phyloP scores from a whole-genome alignment of 2,113 vertebrate genomes.

The Aythya baeri region DNA sequence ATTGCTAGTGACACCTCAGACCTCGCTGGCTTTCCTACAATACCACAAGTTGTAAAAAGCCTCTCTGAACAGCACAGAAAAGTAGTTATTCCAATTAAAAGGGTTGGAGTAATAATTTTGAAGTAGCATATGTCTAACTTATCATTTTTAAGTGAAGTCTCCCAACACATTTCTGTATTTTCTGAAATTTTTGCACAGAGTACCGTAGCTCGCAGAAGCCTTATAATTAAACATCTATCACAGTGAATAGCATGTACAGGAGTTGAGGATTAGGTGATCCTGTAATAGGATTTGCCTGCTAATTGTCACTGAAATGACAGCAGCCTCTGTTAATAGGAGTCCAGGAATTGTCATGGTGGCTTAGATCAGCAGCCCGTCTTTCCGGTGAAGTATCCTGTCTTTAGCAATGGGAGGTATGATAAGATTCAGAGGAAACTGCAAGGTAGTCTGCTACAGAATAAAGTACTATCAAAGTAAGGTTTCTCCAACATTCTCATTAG shows the following conservation, averaged over 20 bases:
- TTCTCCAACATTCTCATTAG: not conserved
- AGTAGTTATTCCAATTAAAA: slow-evolving; percentile 4
- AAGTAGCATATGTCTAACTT: not conserved
- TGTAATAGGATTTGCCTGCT: slow-evolving; percentile 53
- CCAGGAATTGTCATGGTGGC: not conserved
- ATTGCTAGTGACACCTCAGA: not conserved
- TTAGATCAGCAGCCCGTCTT: not conserved
- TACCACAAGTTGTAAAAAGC: not conserved
- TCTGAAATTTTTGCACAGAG: not conserved
- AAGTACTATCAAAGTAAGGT: not conserved
- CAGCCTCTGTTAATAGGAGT: not conserved
- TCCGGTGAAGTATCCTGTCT: not conserved
- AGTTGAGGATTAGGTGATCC: slow-evolving; percentile 32
- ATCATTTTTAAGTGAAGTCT: not conserved
- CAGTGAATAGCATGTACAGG: not conserved
- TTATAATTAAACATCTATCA: slow-evolving; percentile 7
- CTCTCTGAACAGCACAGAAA: not conserved
- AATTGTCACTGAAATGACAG: slow-evolving; percentile 42
- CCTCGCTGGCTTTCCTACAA: not conserved
- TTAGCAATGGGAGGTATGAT: not conserved
- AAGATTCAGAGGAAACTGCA: not conserved
- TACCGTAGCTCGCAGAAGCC: not conserved
- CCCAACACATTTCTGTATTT: not conserved
- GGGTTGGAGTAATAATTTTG: not conserved
- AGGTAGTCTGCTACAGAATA: not conserved